phyloP scores from a whole-genome alignment of 1,140 invertebrate species.

The Hirudo medicinalis region DNA sequence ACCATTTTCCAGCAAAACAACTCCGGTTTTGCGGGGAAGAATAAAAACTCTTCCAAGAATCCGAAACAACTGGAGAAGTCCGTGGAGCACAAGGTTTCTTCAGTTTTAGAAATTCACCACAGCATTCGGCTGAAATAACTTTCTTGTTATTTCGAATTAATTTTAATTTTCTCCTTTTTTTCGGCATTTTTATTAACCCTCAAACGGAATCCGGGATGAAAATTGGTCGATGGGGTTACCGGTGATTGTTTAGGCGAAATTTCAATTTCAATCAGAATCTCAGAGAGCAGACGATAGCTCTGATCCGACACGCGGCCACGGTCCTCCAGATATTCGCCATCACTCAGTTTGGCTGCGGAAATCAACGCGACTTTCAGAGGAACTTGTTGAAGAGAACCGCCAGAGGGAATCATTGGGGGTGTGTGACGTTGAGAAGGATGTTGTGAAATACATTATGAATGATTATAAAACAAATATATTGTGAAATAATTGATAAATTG shows the following conservation, averaged over 20 bases:
- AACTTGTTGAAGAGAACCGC: constrained; percentile 71
- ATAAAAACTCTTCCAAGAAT: too few species aligned
- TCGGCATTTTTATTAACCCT: too few species aligned
- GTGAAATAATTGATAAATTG: too few species aligned
- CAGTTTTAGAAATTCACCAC: too few species aligned
- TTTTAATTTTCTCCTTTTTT: too few species aligned
- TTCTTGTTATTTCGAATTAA: too few species aligned
- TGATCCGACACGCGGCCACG: constrained; percentile 68
- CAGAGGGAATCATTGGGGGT: constrained; percentile 81
- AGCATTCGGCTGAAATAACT: too few species aligned
- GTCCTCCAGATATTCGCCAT: constrained; percentile 81
- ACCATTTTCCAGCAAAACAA: too few species aligned
- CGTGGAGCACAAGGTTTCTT: too few species aligned
- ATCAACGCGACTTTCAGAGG: constrained; percentile 52
- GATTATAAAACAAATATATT: background rate
- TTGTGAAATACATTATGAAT: background rate
- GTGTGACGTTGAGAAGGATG: constrained; percentile 27
- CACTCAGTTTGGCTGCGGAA: constrained; percentile 74
- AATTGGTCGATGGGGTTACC: too few species aligned
- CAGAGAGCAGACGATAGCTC: constrained; percentile 41
- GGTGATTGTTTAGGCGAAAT: background rate
- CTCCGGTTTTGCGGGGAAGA: too few species aligned
- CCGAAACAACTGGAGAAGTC: too few species aligned
- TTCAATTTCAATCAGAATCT: constrained; percentile 19
- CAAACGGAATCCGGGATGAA: background rate